Evolutionary conservation across 2,888 invertebrate genomes (phyloP).

Genomic region (Furcula furcula): DNA sequence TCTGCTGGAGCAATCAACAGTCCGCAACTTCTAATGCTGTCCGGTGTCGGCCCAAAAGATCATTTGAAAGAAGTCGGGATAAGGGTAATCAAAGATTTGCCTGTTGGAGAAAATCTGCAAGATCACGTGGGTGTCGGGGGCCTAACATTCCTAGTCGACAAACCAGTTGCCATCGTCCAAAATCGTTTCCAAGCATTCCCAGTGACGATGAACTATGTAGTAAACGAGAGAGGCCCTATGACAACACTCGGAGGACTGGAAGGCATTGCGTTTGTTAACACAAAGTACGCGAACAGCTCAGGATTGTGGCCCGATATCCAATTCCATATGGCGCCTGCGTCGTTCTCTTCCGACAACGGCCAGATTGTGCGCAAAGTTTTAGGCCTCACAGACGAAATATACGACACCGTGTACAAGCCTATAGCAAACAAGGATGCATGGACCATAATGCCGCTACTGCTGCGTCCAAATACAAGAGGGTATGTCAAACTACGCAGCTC

Average conservation of each 20-base stretch:
- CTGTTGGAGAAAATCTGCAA: slow-evolving; percentile 91
- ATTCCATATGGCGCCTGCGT: slow-evolving; percentile 96
- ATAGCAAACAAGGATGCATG: slow-evolving; percentile 90
- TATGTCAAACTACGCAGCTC: slow-evolving; percentile 88
- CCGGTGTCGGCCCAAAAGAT: slow-evolving; percentile 89
- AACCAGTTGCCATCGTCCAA: slow-evolving; percentile 92
- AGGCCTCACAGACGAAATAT: slow-evolving; percentile 90
- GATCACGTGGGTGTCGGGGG: slow-evolving; percentile 95
- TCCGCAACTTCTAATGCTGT: slow-evolving; percentile 95
- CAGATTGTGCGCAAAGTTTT: slow-evolving; percentile 88
- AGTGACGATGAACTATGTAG: slow-evolving; percentile 90
- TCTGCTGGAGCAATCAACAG: slow-evolving; percentile 96
- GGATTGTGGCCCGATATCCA: slow-evolving; percentile 94
- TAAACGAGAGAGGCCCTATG: slow-evolving; percentile 91
- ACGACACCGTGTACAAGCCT: slow-evolving; percentile 89
- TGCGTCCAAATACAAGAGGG: slow-evolving; percentile 90
- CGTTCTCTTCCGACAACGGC: slow-evolving; percentile 90
- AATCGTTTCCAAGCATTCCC: slow-evolving; percentile 89
- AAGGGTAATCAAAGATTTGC: slow-evolving; percentile 87
- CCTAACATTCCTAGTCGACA: slow-evolving; percentile 89
- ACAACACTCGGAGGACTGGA: slow-evolving; percentile 94
- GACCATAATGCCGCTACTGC: slow-evolving; percentile 92
- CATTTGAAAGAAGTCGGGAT: slow-evolving; percentile 88
- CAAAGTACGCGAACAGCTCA: slow-evolving; percentile 89
- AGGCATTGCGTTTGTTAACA: slow-evolving; percentile 93